Base-by-base conservation (phyloP, 2,888 invertebrate species). In the Pediacus dermestoides region DNA sequence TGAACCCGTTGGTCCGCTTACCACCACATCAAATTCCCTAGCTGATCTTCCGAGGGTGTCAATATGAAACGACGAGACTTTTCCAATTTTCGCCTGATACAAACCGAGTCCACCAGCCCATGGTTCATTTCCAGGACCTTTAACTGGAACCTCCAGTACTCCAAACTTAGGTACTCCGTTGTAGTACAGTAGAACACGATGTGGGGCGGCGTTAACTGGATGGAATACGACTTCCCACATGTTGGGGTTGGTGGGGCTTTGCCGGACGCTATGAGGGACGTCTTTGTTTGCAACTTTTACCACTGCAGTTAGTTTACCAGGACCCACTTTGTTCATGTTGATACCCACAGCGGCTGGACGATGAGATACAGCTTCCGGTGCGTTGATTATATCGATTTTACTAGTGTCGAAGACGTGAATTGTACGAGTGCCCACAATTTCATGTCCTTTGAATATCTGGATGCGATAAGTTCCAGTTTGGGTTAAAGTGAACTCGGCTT, bases 21-120 rank as follows among this genome's bases (percentile, higher is more conserved):
- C 86, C 0, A 93, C 87, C 0, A 93, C 92, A 66, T 93, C 93
- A 62, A 93, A 92, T 64, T 92, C 91, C 37, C 91, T 74, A 1
- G 88, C 88, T 1, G 88, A 82, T 30, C 86, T 75, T 2, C 90
- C 89, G 4, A 88, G 75, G 0, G 92, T 92, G 64, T 91, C 89
- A 43, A 95, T 89, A 30, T 88, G 83, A 71, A 94, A 93, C 0
- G 85, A 85, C 0, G 90, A 86, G 1, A 87, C 83, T 62, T 85
- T 82, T 12, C 86, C 83, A 15, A 87, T 81, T 53, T 85, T 80
- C 0, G 91, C 84, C 63, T 91, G 89, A 70, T 93, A 91, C 10
- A 93, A 71, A 0, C 92, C 92, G 18, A 87, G 67, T 83, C 70
- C 70, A 26, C 85, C 84, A 2, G 90, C 90, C 70, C 70, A 70